Evolutionary conservation across 2,797 vertebrate species (phyloP), one percentile per base, ranked within the genome.

Genomic region (Tapirus indicus): DNA sequence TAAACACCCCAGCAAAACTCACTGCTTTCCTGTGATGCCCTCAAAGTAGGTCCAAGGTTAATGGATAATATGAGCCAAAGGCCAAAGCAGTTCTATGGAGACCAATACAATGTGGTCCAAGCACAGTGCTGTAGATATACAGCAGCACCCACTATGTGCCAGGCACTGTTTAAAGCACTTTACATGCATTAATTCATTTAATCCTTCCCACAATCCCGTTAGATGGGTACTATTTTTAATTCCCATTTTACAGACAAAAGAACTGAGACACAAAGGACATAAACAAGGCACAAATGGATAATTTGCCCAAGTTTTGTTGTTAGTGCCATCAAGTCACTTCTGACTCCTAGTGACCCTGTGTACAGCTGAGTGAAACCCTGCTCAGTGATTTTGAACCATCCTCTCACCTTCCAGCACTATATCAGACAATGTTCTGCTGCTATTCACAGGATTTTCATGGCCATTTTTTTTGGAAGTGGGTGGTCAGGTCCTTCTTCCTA

Each of bases 201-300:
- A 49, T 56, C n/a, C 32, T 90, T 74, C 35, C 93, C 66, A 92
- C 74, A 69, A 60, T 25, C 27, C 66, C 16, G 4, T 35, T 72
- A 69, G 7, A 35, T 35, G 7, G 29, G n/a, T 56, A 18, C 6
- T 25, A 49, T 41, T 54, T 85, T 68, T 77, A 72, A 72, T 58
- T 78, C 27, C 41, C 29, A 69, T 82, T 96, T 92, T 80, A 90
- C 29, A 96, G 41, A 74, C 41, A 62, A 95, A 84, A 85, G 12
- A 94, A 86, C 56, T 20, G 29, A 87, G 4, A 56, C 41, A 66
- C 47, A 78, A 68, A 95, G 62, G 44, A 23, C 69, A 84, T 38
- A 41, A 32, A 94, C 6, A 72, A 82, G 60, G 62, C 29, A 47
- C 35, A 95, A 56, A 49, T 13, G 44, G 27, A 44, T 87, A 38